These are phyloP conservation scores for Leptodactylus fallax DNA, from an alignment of 2,797 vertebrate genomes.

Conservation along the genomic window DNA sequence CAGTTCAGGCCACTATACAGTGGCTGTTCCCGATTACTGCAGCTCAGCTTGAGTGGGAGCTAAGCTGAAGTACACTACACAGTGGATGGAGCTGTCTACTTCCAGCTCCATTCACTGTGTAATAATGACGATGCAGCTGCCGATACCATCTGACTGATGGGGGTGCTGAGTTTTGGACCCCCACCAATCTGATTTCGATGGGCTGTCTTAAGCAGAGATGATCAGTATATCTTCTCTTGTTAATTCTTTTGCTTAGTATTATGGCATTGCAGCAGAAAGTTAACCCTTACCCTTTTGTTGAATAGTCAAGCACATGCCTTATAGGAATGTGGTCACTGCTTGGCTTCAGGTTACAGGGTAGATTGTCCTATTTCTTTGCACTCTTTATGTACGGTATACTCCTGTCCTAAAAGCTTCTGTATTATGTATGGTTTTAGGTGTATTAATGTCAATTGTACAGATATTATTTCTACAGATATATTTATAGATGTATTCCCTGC, in stretches of 20 bases:
- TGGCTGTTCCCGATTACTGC: no score
- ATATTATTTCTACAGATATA: conserved; percentile 3
- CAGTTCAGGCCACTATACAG: no score
- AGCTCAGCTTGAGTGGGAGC: no score
- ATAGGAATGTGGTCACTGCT: background rate
- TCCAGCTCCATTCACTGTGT: no score
- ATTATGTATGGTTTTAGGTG: background rate
- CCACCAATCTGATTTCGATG: no score
- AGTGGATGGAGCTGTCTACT: no score
- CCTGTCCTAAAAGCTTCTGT: background rate
- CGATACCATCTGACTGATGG: no score
- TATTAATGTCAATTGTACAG: conserved; percentile 12
- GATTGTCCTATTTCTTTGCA: background rate
- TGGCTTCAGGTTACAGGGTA: background rate
- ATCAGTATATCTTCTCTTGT: no score
- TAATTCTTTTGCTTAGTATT: background rate
- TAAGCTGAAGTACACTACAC: no score
- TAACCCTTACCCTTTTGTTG: background rate
- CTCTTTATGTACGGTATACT: background rate
- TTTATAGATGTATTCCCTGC: background rate
- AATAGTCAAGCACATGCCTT: background rate
- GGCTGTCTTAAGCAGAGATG: no score
- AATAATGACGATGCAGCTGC: no score
- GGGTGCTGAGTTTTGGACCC: no score
- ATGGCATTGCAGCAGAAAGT: background rate